Conservation (phyloP, 2,888 invertebrate genomes). For the Parnassius mnemosyne region DNA sequence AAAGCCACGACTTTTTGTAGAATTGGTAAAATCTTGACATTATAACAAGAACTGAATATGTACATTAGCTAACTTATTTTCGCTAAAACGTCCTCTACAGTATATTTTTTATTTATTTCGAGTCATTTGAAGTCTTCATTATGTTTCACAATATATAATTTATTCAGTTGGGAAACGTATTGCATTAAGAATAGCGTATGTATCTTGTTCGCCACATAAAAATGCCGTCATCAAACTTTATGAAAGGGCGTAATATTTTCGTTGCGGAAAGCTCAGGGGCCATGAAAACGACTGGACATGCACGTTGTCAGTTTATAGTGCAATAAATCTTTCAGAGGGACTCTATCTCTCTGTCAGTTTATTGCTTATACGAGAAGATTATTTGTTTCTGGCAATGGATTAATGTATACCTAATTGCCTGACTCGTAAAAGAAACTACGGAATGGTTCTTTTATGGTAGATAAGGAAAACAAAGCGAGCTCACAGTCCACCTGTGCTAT, state of each 20-base stretch:
- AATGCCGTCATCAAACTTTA: slow-evolving; percentile 23
- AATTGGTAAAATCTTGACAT: no score
- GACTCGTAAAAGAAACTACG: no score
- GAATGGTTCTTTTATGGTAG: no score
- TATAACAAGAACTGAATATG: no score
- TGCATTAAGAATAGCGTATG: background rate
- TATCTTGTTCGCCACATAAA: slow-evolving; percentile 18
- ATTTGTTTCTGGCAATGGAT: slow-evolving; percentile 5
- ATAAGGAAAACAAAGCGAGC: no score
- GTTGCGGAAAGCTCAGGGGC: slow-evolving; percentile 31
- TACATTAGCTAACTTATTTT: no score
- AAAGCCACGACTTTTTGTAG: no score
- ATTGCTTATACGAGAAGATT: slow-evolving; percentile 21
- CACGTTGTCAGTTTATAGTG: slow-evolving; percentile 43
- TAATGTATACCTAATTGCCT: slow-evolving; percentile 7
- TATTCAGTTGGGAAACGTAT: background rate
- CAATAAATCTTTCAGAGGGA: slow-evolving; percentile 37
- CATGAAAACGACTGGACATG: slow-evolving; percentile 42
- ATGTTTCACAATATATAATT: no score
- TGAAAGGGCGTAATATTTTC: slow-evolving; percentile 20
- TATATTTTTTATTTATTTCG: no score
- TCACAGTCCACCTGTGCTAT: no score
- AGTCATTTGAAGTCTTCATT: no score
- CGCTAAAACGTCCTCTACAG: no score
- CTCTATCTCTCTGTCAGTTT: slow-evolving; percentile 12